Evolutionary conservation across 92 coral and sea anemone species (phyloP), one percentile per base, ranked within the genome.

Genomic region (Porites evermanni): DNA sequence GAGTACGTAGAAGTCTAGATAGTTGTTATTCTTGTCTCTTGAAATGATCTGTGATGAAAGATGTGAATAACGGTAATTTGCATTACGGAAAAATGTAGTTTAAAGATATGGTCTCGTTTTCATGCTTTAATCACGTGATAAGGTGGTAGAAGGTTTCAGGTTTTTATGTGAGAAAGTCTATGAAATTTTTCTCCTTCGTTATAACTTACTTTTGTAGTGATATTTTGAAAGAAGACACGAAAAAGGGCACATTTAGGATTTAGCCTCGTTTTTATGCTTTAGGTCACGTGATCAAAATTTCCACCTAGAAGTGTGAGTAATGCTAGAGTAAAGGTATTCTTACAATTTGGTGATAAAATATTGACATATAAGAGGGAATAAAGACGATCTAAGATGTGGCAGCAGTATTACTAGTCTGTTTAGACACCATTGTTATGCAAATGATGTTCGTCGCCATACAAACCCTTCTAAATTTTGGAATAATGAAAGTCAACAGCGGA

Each of bases 21-120:
- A 53, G 69, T 76, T 76, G 79, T 75, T 75, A 75, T 75, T 38
- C 64, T 75, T 60, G 79, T 75, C 79, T 75, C 79, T 75, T 75
- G 79, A 75, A 38, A 75, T 38, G 79, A 75, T 38, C 79, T 75
- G 69, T 11, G 60, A 75, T 75, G 4, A 75, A 29, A 38, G 32
- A 60, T 75, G 54, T 17, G 67, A 63, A 2, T 63, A n/a, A 63
- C 67, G 67, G 14, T 63, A 63, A 63, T 63, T 63, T 63, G 67
- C 67, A 63, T 63, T 63, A 63, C 67, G 67, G 67, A 63, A 63
- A 63, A 63, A 63, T 13, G 67, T 63, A 13, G 4, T 63, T 63
- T 63, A 63, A 63, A 63, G 67, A n/a, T 63, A 63, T 63, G n/a
- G 67, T n/a, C n/a, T 63, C 67, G 67, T 63, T 63, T 63, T 63